Conservation (phyloP, 2,113 vertebrate species). For the Plotosus lineatus region DNA sequence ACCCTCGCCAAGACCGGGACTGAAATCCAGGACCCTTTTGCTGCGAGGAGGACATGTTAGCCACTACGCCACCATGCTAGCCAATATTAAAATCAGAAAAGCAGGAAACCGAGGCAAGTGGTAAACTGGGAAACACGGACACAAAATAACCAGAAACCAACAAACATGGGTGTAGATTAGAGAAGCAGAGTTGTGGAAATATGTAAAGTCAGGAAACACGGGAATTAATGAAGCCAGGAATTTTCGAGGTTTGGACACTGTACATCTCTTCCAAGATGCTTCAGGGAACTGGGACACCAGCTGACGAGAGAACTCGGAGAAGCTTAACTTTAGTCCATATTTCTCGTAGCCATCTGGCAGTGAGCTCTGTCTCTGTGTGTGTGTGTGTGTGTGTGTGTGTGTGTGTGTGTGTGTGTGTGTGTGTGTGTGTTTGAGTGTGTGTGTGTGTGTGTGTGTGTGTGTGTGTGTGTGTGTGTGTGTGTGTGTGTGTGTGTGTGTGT, state of each 20-base stretch:
- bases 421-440: too few relatives aligned
- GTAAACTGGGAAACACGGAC: too few relatives aligned
- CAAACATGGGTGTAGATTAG: not conserved
- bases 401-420: too few relatives aligned
- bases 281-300: not conserved
- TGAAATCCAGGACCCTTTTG: too few relatives aligned
- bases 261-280: not conserved
- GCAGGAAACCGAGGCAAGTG: too few relatives aligned
- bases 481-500: too few relatives aligned
- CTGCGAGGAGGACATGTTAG: too few relatives aligned
- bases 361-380: not conserved
- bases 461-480: not conserved
- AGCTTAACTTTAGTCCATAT: not conserved
- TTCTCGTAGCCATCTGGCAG: conserved; percentile 1
- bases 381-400: not conserved
- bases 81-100: not conserved
- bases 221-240: not conserved
- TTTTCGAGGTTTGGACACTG: not conserved
- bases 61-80: too few relatives aligned
- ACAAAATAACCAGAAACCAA: not conserved
- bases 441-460: not conserved
- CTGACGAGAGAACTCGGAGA: not conserved
- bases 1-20: too few relatives aligned
- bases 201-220: not conserved
- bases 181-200: not conserved